Percentiles rank a stretch among this genome's conserved stretches.
Conservation (phyloP, 2,113 vertebrate genomes). For the Rhinoderma darwinii region DNA sequence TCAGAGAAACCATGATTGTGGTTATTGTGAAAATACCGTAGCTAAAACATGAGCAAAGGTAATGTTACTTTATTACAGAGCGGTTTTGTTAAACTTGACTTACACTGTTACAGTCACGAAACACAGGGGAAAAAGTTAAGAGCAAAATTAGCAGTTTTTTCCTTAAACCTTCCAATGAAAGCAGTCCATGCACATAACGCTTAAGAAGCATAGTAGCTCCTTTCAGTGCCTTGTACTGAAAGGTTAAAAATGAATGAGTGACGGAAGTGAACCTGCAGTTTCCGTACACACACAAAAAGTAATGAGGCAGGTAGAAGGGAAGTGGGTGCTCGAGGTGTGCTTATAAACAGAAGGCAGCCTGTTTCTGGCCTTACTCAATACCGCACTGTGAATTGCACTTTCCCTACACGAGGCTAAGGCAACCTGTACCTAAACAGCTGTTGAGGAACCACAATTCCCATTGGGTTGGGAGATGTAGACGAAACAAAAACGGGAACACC, state of each 20-base stretch:
- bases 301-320: conserved; percentile 60
- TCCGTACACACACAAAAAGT: conserved; percentile 59
- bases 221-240: conserved; percentile 56
- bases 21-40: conserved; percentile 30
- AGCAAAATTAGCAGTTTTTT: conserved; percentile 57
- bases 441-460: conserved; percentile 31
- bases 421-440: conserved; percentile 40
- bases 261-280: conserved; percentile 60
- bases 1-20: conserved; percentile 14
- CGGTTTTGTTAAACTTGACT: conserved; percentile 22
- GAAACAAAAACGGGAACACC: conserved; percentile 14
- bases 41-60: conserved; percentile 5
- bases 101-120: conserved; percentile 44
- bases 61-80: conserved; percentile 46
- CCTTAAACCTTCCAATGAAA: conserved; percentile 57
- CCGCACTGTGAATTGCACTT: conserved; percentile 46
- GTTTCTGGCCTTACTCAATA: conserved; percentile 54
- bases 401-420: conserved; percentile 1
- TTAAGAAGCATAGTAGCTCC: conserved; percentile 42
- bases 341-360: conserved; percentile 53
- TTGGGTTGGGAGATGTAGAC: background rate
- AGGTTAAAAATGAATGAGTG: conserved; percentile 56
- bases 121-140: conserved; percentile 44
- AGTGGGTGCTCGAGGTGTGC: conserved; percentile 51
- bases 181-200: conserved; percentile 51